Conservation (phyloP, 2,113 vertebrate species). For the Urocynchramus pylzowi region DNA sequence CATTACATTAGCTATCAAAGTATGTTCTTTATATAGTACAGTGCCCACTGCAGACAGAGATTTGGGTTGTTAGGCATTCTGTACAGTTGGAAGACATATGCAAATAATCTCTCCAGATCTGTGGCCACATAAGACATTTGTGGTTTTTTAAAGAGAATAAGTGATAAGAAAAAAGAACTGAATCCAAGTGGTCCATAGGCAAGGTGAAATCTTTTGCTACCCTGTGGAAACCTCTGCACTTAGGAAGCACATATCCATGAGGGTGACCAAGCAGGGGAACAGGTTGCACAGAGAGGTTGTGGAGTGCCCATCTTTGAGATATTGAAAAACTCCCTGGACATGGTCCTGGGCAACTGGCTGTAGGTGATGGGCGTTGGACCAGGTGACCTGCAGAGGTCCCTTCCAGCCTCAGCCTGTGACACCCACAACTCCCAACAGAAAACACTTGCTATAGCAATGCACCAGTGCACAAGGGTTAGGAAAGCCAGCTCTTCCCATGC, state of each 20-base stretch:
- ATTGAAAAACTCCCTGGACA: rapidly evolving
- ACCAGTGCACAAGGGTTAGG: background rate
- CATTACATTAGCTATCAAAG: slow-evolving; percentile 42
- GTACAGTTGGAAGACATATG: background rate
- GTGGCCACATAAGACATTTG: background rate
- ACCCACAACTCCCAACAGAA: background rate
- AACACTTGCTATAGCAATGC: background rate
- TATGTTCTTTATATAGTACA: background rate
- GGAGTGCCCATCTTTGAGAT: background rate
- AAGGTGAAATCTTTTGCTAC: background rate
- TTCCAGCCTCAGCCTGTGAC: background rate
- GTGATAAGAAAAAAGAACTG: background rate
- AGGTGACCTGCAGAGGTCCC: background rate
- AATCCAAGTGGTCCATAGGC: background rate
- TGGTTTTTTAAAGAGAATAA: background rate
- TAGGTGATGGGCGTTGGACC: background rate
- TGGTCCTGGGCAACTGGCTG: background rate
- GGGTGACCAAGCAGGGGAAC: background rate
- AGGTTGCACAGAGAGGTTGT: too few relatives aligned
- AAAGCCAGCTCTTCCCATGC: background rate
- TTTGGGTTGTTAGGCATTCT: background rate
- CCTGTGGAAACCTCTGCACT: background rate
- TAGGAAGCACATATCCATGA: rapidly evolving
- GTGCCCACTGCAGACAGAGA: background rate
- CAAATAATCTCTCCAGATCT: background rate